phyloP scores from a whole-genome alignment of 2,797 vertebrate species.

The Tapera naevia region DNA sequence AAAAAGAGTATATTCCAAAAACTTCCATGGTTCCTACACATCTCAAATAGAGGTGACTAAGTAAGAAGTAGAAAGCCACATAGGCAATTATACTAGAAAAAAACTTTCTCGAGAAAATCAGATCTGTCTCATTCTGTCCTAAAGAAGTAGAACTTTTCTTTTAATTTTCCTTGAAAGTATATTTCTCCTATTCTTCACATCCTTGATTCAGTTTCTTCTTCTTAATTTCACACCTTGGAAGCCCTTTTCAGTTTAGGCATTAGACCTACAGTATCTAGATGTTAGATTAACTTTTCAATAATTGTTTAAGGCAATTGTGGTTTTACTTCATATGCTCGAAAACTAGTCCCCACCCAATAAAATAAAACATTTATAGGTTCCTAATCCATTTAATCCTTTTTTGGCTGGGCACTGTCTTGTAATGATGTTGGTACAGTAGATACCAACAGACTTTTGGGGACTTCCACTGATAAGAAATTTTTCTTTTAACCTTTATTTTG shows the following conservation, averaged over 20 bases:
- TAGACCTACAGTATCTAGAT: neutral
- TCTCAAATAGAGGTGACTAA: neutral
- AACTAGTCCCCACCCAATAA: neutral
- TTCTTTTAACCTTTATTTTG: neutral
- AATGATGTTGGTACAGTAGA: neutral
- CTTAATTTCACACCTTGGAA: neutral
- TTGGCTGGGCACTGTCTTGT: neutral
- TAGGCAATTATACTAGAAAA: neutral
- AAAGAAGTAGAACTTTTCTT: neutral
- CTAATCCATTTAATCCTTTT: neutral
- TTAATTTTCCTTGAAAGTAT: neutral
- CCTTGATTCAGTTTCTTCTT: neutral
- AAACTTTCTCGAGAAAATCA: neutral
- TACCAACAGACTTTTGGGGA: neutral
- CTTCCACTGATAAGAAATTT: neutral
- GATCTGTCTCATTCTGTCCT: neutral
- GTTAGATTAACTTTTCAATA: neutral
- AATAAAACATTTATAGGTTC: neutral
- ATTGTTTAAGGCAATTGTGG: neutral
- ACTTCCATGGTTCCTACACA: neutral
- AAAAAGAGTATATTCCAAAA: neutral
- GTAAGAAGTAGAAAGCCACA: neutral
- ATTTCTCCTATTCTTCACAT: neutral
- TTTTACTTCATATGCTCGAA: neutral
- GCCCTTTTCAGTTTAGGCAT: neutral